Evolutionary conservation across 2,113 vertebrate genomes (phyloP).

Genomic region (Oostethus manadensis): DNA sequence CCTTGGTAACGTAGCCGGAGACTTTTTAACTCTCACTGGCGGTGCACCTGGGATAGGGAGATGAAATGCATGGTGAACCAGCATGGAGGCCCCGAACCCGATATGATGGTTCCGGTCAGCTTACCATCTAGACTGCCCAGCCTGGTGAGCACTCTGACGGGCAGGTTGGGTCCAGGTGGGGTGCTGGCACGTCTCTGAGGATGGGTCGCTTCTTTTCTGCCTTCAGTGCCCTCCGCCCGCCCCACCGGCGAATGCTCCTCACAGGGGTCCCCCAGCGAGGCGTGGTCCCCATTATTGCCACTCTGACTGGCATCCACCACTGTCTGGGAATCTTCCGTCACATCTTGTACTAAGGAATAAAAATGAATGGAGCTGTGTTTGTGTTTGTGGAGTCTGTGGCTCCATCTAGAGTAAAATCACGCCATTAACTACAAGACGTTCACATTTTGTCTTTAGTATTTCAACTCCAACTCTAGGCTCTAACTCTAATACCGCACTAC

Average conservation of each 20-base stretch:
- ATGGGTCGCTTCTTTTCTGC: slow-evolving; percentile 40
- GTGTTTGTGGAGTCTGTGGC: slow-evolving; percentile 40
- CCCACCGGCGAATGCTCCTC: slow-evolving; percentile 24
- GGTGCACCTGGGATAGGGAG: slow-evolving; percentile 50
- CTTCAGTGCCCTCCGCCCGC: slow-evolving; percentile 32
- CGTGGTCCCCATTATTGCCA: slow-evolving; percentile 50
- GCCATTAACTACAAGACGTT: neutral
- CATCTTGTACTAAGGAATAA: slow-evolving; percentile 52
- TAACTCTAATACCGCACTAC: too few species aligned
- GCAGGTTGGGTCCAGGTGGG: slow-evolving; percentile 57
- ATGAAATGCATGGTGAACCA: neutral
- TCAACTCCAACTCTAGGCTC: too few species aligned
- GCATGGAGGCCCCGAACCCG: accelerated
- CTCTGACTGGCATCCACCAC: slow-evolving; percentile 46
- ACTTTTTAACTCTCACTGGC: slow-evolving; percentile 72
- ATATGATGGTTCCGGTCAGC: slow-evolving; percentile 13
- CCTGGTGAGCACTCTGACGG: slow-evolving; percentile 66
- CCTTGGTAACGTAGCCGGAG: slow-evolving; percentile 74
- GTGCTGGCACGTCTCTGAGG: slow-evolving; percentile 57
- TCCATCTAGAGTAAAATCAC: slow-evolving; percentile 50
- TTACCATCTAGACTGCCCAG: slow-evolving; percentile 73
- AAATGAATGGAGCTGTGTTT: neutral
- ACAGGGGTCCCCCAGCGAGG: slow-evolving; percentile 24
- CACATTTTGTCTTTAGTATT: too few species aligned
- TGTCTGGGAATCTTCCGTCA: slow-evolving; percentile 54